Evolutionary conservation across 1,140 invertebrate species (phyloP).

Genomic region (Zaprionus davidi): DNA sequence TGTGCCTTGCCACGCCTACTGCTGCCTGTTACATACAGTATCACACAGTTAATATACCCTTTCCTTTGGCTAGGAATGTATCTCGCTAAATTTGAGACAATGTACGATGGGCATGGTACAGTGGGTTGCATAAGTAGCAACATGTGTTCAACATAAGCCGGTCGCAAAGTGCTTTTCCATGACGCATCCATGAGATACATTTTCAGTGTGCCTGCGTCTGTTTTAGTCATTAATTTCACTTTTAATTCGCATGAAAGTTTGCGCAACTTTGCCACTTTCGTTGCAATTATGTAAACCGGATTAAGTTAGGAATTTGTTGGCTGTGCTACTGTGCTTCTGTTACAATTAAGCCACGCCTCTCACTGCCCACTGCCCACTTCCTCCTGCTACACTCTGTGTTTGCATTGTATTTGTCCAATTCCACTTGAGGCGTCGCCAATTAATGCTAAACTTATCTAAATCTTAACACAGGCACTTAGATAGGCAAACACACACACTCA

Average conservation of each 20-base stretch:
- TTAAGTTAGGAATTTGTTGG: not conserved
- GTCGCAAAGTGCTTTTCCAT: conserved; percentile 29
- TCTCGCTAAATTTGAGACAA: not conserved
- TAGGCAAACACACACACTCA: conserved; percentile 29
- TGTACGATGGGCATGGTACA: not conserved
- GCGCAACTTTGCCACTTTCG: conserved; percentile 66
- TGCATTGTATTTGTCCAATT: conserved; percentile 2
- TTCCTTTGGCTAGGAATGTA: not conserved
- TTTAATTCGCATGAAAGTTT: conserved; percentile 55
- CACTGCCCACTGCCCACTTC: not conserved
- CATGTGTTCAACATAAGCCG: conserved; percentile 28
- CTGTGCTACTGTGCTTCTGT: not conserved
- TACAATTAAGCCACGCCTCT: not conserved
- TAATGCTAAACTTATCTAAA: conserved; percentile 19
- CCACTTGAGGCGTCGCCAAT: conserved; percentile 25
- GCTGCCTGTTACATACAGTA: not conserved
- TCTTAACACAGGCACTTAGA: conserved; percentile 31
- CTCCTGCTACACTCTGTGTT: not conserved
- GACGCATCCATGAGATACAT: conserved; percentile 51
- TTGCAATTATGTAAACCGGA: conserved; percentile 46
- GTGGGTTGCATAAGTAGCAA: conserved; percentile 13
- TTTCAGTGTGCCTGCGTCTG: not conserved
- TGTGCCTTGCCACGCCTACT: not conserved
- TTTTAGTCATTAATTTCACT: conserved; percentile 58
- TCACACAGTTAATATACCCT: not conserved